phyloP scores from a whole-genome alignment of 2,113 vertebrate genomes.

The Sterrhoptilus dennistouni region DNA sequence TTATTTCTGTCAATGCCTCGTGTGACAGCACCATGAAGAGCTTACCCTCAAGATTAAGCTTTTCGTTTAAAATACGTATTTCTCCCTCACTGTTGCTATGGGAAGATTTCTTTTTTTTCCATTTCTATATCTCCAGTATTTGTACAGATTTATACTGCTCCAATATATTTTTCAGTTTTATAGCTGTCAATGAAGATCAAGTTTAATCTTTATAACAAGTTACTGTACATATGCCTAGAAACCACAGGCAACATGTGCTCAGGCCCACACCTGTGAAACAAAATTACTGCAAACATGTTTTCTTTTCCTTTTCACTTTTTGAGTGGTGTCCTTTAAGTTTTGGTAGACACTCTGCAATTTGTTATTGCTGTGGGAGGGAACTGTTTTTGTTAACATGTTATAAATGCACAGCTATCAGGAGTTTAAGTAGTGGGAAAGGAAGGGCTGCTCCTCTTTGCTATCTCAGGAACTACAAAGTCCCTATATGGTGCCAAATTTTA shows the following conservation, averaged over 20 bases:
- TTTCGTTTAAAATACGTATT: neutral
- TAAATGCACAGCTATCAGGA: neutral
- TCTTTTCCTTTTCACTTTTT: neutral
- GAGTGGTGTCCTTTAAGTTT: neutral
- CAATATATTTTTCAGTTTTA: conserved; percentile 17
- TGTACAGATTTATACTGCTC: neutral
- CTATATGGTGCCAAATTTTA: conserved; percentile 10
- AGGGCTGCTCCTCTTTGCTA: conserved; percentile 25
- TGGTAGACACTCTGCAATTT: neutral
- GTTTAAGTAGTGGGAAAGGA: conserved; percentile 37
- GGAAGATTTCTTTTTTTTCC: neutral
- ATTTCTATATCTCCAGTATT: neutral
- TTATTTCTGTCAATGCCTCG: neutral
- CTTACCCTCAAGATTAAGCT: neutral
- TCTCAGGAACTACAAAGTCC: conserved; percentile 18
- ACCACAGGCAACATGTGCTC: neutral
- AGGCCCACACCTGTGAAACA: neutral
- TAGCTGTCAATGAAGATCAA: conserved; percentile 34
- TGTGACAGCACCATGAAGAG: neutral
- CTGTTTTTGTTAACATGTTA: neutral
- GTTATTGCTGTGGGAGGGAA: conserved; percentile 30
- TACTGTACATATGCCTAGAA: neutral
- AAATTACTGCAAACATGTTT: neutral
- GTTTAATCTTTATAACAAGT: conserved; percentile 12
- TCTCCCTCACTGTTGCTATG: neutral